Evolutionary conservation across 2,888 invertebrate genomes (phyloP).

Genomic region (Rhagonycha fulva): DNA sequence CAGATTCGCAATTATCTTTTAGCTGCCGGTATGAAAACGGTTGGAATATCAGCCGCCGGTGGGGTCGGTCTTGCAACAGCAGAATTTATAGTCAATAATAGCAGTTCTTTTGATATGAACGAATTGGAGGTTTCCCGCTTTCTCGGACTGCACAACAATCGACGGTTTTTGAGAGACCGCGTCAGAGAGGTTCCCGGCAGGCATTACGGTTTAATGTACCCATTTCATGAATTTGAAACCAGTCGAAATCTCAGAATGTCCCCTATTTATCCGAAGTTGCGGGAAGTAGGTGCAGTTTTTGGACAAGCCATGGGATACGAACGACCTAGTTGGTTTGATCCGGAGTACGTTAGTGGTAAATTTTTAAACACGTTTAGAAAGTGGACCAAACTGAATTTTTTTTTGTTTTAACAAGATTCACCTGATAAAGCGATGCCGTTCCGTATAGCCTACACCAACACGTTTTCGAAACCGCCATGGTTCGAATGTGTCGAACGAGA

Average conservation of each 20-base stretch:
- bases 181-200: slow-evolving; percentile 91
- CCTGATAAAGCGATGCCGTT: slow-evolving; percentile 60
- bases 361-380: not conserved
- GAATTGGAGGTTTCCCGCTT: slow-evolving; percentile 89
- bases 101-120: slow-evolving; percentile 82
- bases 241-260: slow-evolving; percentile 91
- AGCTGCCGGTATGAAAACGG: slow-evolving; percentile 95
- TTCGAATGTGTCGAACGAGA: slow-evolving; percentile 86
- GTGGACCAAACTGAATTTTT: not conserved
- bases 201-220: slow-evolving; percentile 82
- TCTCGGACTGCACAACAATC: slow-evolving; percentile 91
- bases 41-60: slow-evolving; percentile 93
- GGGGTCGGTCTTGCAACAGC: slow-evolving; percentile 92
- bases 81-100: slow-evolving; percentile 83
- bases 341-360: slow-evolving; percentile 55
- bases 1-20: slow-evolving; percentile 87
- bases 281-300: slow-evolving; percentile 91
- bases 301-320: slow-evolving; percentile 99
- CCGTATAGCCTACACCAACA: slow-evolving; percentile 77
- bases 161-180: slow-evolving; percentile 87
- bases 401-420: slow-evolving; percentile 45
- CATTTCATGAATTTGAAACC: slow-evolving; percentile 83
- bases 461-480: slow-evolving; percentile 93
- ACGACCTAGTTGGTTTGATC: slow-evolving; percentile 89
- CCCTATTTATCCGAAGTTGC: slow-evolving; percentile 89